A percentile compares a stretch with the other conserved stretches of the same genome.
Evolutionary conservation across 1,140 invertebrate species (phyloP).

Genomic region (Nebria ingens): DNA sequence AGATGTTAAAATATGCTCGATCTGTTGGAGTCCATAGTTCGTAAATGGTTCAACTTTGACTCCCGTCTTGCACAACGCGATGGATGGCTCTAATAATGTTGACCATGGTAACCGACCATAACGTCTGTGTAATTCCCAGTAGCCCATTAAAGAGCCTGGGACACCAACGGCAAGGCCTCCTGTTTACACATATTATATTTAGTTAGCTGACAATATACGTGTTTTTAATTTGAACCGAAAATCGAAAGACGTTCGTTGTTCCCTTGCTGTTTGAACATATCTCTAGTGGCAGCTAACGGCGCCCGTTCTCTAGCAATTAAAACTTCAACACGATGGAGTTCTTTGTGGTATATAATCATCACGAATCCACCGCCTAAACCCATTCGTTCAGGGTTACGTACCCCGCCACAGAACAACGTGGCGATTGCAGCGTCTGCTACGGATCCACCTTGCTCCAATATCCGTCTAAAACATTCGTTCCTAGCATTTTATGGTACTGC

Average conservation of each 20-base stretch:
- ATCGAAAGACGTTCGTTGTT: slow-evolving; percentile 13
- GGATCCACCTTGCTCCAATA: slow-evolving; percentile 67
- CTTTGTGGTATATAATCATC: slow-evolving; percentile 62
- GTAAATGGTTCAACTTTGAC: slow-evolving; percentile 47
- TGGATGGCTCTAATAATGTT: slow-evolving; percentile 63
- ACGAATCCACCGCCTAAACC: slow-evolving; percentile 82
- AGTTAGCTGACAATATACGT: slow-evolving; percentile 15
- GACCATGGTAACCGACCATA: slow-evolving; percentile 79
- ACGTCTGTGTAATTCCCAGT: slow-evolving; percentile 68
- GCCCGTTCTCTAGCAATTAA: not conserved
- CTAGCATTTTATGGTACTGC: too few relatives aligned
- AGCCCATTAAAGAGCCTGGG: slow-evolving; percentile 84
- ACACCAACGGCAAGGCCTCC: slow-evolving; percentile 73
- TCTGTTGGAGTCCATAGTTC: not conserved
- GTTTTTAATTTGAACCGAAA: slow-evolving; percentile 18
- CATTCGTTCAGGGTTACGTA: slow-evolving; percentile 75
- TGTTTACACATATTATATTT: slow-evolving; percentile 21
- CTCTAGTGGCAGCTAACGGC: not conserved
- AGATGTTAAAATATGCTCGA: slow-evolving; percentile 11
- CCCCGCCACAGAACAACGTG: slow-evolving; percentile 73
- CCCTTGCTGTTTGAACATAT: not conserved
- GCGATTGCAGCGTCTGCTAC: slow-evolving; percentile 82
- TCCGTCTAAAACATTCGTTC: too few relatives aligned
- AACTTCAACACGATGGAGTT: not conserved
- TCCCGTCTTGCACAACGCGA: slow-evolving; percentile 65